Percentiles rank a stretch among this genome's conserved stretches.
Evolutionary conservation across 2,888 invertebrate genomes (phyloP).

Genomic region (Philonicus albiceps): DNA sequence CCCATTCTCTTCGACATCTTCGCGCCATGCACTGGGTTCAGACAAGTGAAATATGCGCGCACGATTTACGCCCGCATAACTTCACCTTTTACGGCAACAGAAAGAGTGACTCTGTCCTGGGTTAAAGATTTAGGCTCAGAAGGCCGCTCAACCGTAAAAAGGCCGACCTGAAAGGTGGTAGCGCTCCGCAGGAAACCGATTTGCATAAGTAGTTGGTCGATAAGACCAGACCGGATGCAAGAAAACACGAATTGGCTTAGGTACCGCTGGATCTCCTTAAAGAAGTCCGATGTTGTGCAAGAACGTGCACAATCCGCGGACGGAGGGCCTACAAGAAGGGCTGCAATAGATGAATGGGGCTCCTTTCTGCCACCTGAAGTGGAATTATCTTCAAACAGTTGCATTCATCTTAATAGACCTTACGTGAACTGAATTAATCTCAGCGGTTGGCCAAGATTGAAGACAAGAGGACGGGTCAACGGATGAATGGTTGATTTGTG

Average conservation of each 20-base stretch:
- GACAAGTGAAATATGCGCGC: not conserved
- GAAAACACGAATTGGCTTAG: constrained; percentile 16
- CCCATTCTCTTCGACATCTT: not conserved
- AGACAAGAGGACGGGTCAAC: too few species aligned
- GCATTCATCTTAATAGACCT: constrained; percentile 28
- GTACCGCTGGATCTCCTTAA: not conserved
- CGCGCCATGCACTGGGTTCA: not conserved
- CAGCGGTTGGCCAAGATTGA: not conserved
- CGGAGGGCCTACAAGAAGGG: not conserved
- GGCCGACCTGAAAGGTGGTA: not conserved
- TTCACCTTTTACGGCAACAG: not conserved
- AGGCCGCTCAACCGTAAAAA: not conserved
- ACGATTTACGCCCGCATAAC: not conserved
- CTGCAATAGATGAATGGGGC: constrained; percentile 3
- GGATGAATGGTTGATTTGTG: too few species aligned
- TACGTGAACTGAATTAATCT: constrained; percentile 25
- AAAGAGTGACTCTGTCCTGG: not conserved
- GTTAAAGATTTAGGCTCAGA: not conserved
- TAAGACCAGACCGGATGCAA: constrained; percentile 16
- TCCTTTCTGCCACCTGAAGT: not conserved
- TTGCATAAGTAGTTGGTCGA: constrained; percentile 9
- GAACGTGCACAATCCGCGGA: not conserved
- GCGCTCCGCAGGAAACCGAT: not conserved
- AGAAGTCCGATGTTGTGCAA: constrained; percentile 15
- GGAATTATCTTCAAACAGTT: not conserved